Conservation (phyloP, 2,888 invertebrate species). For the Cartodere bifasciata region DNA sequence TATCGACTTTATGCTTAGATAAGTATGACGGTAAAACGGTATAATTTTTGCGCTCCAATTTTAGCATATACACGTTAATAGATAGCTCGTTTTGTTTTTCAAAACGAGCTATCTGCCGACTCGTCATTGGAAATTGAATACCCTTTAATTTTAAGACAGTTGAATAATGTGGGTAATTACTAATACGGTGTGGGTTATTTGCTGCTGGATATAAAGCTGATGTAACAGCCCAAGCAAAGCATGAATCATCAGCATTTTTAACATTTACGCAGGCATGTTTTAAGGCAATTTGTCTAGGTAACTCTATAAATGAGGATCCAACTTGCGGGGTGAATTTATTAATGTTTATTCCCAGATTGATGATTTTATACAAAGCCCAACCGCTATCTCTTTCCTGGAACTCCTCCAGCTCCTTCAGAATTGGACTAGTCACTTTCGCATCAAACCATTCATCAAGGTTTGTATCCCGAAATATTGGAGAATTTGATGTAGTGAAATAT, state of each 20-base stretch:
- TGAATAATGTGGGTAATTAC: conserved; percentile 5
- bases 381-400: conserved; percentile 18
- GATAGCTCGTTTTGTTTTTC: conserved; percentile 2
- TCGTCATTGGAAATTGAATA: conserved; percentile 6
- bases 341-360: conserved; percentile 16
- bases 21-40: background rate
- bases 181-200: conserved; percentile 2
- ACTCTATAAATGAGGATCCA: conserved; percentile 13
- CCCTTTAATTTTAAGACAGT: conserved; percentile 1
- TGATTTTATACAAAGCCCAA: conserved; percentile 16
- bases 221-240: conserved; percentile 16
- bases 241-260: conserved; percentile 15
- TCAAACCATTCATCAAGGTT: conserved; percentile 14
- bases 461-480: conserved; percentile 2
- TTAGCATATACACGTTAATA: conserved; percentile 4
- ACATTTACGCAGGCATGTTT: conserved; percentile 16
- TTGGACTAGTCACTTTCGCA: conserved; percentile 11
- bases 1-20: conserved; percentile 5
- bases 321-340: conserved; percentile 3
- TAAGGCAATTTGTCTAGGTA: conserved; percentile 12
- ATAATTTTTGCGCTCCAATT: background rate
- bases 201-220: conserved; percentile 4
- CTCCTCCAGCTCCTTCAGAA: conserved; percentile 16
- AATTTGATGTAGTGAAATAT: conserved; percentile 16
- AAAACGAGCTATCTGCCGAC: background rate